These are phyloP conservation scores for Prionace glauca DNA, from an alignment of 2,797 vertebrate genomes.

Conservation along the genomic window DNA sequence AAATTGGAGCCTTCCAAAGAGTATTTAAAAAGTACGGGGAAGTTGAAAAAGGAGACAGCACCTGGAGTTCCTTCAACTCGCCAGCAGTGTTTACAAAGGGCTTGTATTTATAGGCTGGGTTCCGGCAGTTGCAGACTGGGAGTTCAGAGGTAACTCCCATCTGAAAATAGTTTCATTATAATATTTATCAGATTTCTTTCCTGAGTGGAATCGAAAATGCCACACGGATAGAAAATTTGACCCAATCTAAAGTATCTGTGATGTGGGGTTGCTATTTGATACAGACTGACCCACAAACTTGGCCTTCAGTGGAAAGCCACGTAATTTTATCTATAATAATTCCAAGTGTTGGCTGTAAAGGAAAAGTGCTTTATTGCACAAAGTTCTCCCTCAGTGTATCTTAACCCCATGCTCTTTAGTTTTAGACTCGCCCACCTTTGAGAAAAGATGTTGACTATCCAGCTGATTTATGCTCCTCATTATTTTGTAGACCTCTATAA, in stretches of 20 bases:
- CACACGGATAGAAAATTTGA: not conserved
- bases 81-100: not conserved
- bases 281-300: not conserved
- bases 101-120: not conserved
- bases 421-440: no score
- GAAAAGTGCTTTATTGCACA: no score
- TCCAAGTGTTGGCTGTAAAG: no score
- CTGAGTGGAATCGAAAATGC: not conserved
- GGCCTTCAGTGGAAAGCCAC: not conserved
- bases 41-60: not conserved
- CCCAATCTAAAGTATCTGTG: not conserved
- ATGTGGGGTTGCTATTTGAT: not conserved
- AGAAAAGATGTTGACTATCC: no score
- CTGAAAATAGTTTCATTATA: not conserved
- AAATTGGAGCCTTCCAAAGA: not conserved
- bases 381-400: no score
- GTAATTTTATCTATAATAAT: not conserved
- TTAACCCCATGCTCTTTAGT: no score
- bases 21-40: not conserved
- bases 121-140: not conserved
- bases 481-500: no score
- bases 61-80: not conserved
- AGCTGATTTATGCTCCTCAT: no score
- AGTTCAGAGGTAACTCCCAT: not conserved
- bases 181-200: constrained; percentile 21